phyloP scores from a whole-genome alignment of 2,888 invertebrate genomes.

The Diaphora mendica region DNA sequence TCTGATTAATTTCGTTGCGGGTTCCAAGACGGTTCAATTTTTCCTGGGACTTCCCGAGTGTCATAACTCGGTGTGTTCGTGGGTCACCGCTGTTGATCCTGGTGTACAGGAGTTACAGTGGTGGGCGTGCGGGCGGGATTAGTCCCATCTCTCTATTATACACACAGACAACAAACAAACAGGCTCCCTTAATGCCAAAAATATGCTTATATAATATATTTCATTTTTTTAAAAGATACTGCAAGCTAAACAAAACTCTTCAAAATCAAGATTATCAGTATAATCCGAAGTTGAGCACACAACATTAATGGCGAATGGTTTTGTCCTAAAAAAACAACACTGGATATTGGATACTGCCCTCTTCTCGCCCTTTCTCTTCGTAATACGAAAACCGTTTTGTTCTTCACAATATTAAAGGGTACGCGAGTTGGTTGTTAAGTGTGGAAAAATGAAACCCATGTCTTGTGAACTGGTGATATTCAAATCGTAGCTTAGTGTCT shows the following conservation, averaged over 20 bases:
- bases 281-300: conserved; percentile 24
- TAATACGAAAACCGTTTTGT: conserved; percentile 10
- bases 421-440: background rate
- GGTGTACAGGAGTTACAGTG: too few relatives aligned
- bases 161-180: background rate
- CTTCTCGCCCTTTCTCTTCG: background rate
- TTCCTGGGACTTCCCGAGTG: too few relatives aligned
- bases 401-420: background rate
- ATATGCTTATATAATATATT: background rate
- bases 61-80: too few relatives aligned
- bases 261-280: conserved; percentile 19
- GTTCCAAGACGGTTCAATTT: too few relatives aligned
- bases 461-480: too few relatives aligned
- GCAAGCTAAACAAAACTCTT: conserved; percentile 9
- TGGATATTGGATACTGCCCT: conserved; percentile 13
- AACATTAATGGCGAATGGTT: conserved; percentile 15
- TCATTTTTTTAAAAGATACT: background rate
- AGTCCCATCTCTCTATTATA: too few relatives aligned
- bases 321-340: conserved; percentile 35
- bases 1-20: too few relatives aligned
- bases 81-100: too few relatives aligned
- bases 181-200: background rate
- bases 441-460: background rate
- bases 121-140: too few relatives aligned
- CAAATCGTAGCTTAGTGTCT: background rate